A percentile compares a stretch with the other conserved stretches of the same genome.
phyloP scores from a whole-genome alignment of 2,113 vertebrate species.

The Festucalex cinctus region DNA sequence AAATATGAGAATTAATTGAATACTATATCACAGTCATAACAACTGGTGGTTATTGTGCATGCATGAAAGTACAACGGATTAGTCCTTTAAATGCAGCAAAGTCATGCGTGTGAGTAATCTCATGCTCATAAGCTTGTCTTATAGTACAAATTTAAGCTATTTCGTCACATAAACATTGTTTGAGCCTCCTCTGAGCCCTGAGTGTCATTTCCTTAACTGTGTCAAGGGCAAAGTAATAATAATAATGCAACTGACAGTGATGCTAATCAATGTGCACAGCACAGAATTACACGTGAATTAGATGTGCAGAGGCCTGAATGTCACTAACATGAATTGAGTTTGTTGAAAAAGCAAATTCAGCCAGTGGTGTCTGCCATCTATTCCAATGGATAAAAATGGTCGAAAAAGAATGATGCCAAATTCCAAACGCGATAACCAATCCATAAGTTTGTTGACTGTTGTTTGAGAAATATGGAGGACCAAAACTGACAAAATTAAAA shows the following conservation, averaged over 20 bases:
- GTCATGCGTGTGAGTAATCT: conserved; percentile 46
- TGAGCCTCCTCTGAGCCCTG: conserved; percentile 1
- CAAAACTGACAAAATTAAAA: too few relatives aligned
- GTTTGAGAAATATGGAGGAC: not conserved
- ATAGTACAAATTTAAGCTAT: conserved; percentile 54
- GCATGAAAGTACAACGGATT: conserved; percentile 30
- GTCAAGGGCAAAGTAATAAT: conserved; percentile 21
- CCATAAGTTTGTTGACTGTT: not conserved
- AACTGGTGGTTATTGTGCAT: not conserved
- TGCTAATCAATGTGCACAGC: conserved; percentile 45
- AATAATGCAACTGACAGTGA: conserved; percentile 25
- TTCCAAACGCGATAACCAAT: not conserved
- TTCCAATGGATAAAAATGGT: conserved; percentile 9
- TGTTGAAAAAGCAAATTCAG: conserved; percentile 37
- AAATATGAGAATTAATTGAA: too few relatives aligned
- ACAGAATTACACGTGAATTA: conserved; percentile 29
- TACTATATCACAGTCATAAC: not conserved
- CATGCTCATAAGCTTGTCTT: conserved; percentile 52
- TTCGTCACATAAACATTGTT: conserved; percentile 46
- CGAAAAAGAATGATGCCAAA: not conserved
- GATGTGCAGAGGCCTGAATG: conserved; percentile 23
- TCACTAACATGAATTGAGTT: conserved; percentile 28
- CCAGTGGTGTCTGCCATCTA: conserved; percentile 21
- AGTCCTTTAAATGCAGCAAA: conserved; percentile 44
- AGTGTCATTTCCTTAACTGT: conserved; percentile 20